Conservation (phyloP, 2,888 invertebrate genomes). For the Caenorhabditis sp. region DNA sequence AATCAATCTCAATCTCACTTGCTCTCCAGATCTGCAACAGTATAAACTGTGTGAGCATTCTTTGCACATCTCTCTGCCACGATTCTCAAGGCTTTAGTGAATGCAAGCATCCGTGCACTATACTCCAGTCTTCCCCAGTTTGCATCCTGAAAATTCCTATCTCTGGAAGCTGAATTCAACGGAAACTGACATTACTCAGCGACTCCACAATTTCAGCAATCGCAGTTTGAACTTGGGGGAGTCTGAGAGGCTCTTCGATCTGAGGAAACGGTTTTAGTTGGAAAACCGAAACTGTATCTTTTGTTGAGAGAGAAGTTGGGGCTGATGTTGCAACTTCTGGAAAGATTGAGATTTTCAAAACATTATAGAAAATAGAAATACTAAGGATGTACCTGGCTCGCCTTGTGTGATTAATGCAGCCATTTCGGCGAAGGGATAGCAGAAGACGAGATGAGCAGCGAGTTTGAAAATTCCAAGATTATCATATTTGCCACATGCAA, state of each 20-base stretch:
- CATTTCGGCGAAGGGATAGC: conserved; percentile 46
- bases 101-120: conserved; percentile 9
- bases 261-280: conserved; percentile 39
- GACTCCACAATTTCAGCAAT: conserved; percentile 24
- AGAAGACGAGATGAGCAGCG: conserved; percentile 58
- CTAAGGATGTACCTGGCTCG: conserved; percentile 27
- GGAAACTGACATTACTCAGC: conserved; percentile 22
- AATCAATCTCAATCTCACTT: conserved; percentile 15
- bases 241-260: conserved; percentile 47
- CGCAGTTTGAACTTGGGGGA: conserved; percentile 12
- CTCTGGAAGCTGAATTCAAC: neutral
- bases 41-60: conserved; percentile 57
- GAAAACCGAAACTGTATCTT: conserved; percentile 20
- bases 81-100: conserved; percentile 47
- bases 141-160: conserved; percentile 25
- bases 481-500: conserved; percentile 45
- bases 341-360: neutral
- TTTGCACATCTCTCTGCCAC: conserved; percentile 57
- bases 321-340: conserved; percentile 23
- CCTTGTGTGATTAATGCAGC: neutral
- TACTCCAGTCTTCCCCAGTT: conserved; percentile 51
- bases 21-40: conserved; percentile 37
- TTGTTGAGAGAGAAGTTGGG: conserved; percentile 28
- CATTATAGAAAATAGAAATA: neutral
- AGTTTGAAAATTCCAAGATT: conserved; percentile 65